Percentiles rank a stretch among this genome's conserved stretches.
Conservation (phyloP, 1,140 invertebrate genomes). For the Calephelis nemesis region DNA sequence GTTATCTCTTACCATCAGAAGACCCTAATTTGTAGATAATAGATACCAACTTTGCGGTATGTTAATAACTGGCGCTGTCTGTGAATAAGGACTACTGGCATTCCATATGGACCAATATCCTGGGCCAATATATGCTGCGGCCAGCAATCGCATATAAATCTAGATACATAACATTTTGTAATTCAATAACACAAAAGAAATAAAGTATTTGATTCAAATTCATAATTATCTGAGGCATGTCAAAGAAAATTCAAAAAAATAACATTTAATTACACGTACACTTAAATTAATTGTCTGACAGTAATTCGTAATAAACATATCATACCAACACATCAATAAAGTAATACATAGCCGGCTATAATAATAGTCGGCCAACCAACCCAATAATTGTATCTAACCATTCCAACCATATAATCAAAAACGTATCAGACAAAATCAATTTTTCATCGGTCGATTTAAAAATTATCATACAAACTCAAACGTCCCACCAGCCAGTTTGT, state of each 20-base stretch:
- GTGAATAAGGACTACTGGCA: too few relatives aligned
- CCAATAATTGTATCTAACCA: conserved; percentile 69
- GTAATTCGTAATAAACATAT: conserved; percentile 15
- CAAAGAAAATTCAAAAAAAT: neutral
- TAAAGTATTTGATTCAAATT: too few relatives aligned
- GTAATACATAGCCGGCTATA: conserved; percentile 15
- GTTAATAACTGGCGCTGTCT: too few relatives aligned
- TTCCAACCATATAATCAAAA: conserved; percentile 69
- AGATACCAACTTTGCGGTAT: too few relatives aligned
- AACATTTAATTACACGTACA: conserved; percentile 9
- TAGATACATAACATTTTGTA: too few relatives aligned
- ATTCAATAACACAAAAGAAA: too few relatives aligned
- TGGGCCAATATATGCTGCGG: too few relatives aligned
- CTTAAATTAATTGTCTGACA: conserved; percentile 17
- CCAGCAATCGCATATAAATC: too few relatives aligned
- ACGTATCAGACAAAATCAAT: conserved; percentile 73
- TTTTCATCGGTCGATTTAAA: conserved; percentile 70
- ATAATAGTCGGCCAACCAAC: conserved; percentile 29
- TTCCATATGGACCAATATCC: too few relatives aligned
- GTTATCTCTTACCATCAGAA: too few relatives aligned
- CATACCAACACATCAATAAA: conserved; percentile 14
- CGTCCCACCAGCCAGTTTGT: conserved; percentile 34
- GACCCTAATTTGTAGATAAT: too few relatives aligned
- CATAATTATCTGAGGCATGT: too few relatives aligned
- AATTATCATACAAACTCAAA: conserved; percentile 66